These are phyloP conservation scores for Mesocentrotus franciscanus DNA, from an alignment of 53 echinoderm and acorn worm species.

Conservation along the genomic window DNA sequence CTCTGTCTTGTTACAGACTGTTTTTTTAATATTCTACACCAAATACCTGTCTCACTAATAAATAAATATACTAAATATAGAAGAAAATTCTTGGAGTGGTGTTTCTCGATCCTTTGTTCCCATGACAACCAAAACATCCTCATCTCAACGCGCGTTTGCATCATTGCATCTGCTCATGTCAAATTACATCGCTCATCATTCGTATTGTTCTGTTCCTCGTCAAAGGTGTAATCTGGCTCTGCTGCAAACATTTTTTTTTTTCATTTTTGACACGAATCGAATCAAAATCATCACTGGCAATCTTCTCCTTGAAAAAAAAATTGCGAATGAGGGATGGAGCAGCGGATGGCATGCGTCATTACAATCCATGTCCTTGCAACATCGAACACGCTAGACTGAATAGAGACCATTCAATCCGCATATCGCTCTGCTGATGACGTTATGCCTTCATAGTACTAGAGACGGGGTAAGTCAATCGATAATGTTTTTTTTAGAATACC, in stretches of 20 bases:
- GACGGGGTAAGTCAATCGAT: background rate
- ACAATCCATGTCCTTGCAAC: background rate
- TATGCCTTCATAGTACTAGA: background rate
- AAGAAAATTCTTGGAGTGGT: background rate
- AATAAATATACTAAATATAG: background rate
- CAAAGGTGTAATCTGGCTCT: constrained; percentile 11
- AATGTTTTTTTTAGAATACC: background rate
- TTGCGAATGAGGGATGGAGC: background rate
- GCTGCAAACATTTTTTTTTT: background rate
- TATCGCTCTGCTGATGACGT: background rate
- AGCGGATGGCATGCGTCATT: background rate
- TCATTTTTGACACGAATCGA: background rate
- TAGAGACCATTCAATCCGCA: background rate
- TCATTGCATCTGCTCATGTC: background rate
- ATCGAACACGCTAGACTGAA: background rate
- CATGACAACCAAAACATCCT: background rate
- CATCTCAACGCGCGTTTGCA: background rate
- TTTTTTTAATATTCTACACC: background rate
- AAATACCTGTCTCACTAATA: background rate
- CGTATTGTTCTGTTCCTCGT: background rate
- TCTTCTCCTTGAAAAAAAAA: background rate
- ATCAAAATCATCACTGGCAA: background rate
- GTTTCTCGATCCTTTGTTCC: background rate
- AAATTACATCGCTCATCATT: background rate
- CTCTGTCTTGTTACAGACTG: background rate